phyloP scores from a whole-genome alignment of 2,113 vertebrate species.

The Cinclus mexicanus region DNA sequence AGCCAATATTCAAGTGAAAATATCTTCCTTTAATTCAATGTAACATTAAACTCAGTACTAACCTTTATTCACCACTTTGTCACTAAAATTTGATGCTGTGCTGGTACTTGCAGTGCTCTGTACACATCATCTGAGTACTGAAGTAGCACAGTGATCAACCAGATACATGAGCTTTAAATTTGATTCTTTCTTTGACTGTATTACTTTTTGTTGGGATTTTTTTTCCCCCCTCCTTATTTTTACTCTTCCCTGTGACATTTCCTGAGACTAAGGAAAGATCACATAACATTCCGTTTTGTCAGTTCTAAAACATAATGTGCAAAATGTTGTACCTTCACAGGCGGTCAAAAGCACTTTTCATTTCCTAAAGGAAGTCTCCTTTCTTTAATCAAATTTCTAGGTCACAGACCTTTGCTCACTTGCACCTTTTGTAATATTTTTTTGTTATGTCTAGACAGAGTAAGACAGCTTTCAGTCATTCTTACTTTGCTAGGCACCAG shows the following conservation, averaged over 20 bases:
- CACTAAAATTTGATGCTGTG: not conserved
- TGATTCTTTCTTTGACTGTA: not conserved
- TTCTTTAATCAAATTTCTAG: not conserved
- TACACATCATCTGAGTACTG: not conserved
- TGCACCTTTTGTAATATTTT: not conserved
- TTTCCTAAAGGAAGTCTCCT: not conserved
- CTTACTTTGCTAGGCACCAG: not conserved
- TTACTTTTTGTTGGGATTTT: rapidly evolving
- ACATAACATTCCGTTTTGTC: not conserved
- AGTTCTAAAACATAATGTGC: not conserved
- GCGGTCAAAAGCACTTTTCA: not conserved
- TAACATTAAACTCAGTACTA: not conserved
- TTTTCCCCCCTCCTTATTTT: not conserved
- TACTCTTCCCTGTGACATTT: not conserved
- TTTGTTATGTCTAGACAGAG: not conserved
- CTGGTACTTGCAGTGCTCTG: not conserved
- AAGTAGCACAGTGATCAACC: not conserved
- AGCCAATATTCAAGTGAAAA: not conserved
- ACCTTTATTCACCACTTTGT: not conserved
- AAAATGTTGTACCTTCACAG: not conserved
- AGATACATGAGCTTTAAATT: not conserved
- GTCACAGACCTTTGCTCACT: not conserved
- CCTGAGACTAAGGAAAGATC: not conserved
- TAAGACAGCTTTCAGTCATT: not conserved
- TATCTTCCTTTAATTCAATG: not conserved